Evolutionary conservation across 2,113 vertebrate species (phyloP).

Genomic region (Prochilodus magdalenae): DNA sequence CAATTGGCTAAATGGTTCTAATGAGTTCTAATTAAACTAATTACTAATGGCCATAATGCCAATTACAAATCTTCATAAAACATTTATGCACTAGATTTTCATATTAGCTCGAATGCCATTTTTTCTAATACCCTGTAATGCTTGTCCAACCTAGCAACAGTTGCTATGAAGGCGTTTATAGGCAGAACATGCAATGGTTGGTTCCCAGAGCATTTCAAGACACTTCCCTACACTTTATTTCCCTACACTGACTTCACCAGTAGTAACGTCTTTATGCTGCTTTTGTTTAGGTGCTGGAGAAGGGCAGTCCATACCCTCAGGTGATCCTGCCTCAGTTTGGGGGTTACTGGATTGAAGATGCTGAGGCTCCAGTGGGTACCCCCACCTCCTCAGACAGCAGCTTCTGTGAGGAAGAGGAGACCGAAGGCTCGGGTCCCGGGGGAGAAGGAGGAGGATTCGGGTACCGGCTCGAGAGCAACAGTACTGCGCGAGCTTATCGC

Average conservation of each 20-base stretch:
- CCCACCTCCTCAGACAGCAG: conserved; percentile 83
- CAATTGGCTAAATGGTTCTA: too few relatives aligned
- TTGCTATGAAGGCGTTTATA: not conserved
- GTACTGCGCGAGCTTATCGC: conserved; percentile 88
- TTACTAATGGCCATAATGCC: too few relatives aligned
- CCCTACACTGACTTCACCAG: not conserved
- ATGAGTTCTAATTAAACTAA: too few relatives aligned
- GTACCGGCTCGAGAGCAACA: conserved; percentile 90
- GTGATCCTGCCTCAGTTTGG: conserved; percentile 97
- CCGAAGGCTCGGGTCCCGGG: conserved; percentile 77
- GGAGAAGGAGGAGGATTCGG: conserved; percentile 69
- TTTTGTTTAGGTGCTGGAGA: conserved; percentile 84
- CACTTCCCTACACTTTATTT: not conserved
- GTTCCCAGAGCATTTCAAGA: not conserved
- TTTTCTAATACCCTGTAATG: not conserved
- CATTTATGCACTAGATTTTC: too few relatives aligned
- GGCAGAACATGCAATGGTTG: not conserved
- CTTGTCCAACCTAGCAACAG: not conserved
- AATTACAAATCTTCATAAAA: too few relatives aligned
- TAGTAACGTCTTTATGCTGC: not conserved
- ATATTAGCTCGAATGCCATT: not conserved
- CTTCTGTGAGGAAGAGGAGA: conserved; percentile 86
- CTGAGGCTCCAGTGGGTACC: conserved; percentile 79
- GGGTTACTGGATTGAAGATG: conserved; percentile 98
- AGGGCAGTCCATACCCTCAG: conserved; percentile 92